These are phyloP conservation scores for Sebastes hubbsi DNA, from an alignment of 2,797 vertebrate species.

Conservation along the genomic window DNA sequence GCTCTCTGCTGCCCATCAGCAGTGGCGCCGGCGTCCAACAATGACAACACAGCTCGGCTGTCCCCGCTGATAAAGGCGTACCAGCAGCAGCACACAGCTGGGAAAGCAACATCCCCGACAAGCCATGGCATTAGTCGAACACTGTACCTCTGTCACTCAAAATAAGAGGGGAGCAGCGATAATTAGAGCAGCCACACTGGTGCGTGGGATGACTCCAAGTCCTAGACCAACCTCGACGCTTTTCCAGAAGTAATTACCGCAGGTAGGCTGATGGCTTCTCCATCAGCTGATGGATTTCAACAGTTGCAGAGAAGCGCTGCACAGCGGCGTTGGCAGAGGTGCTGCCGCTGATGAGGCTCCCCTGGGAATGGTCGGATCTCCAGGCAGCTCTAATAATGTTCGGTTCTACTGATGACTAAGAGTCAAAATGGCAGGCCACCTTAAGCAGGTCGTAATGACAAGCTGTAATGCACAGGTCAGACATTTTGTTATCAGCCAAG, in stretches of 20 bases:
- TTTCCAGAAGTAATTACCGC: slow-evolving; percentile 69
- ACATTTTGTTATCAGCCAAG: slow-evolving; percentile 65
- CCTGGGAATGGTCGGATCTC: slow-evolving; percentile 61
- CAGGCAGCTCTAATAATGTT: slow-evolving; percentile 75
- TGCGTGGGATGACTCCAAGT: slow-evolving; percentile 57
- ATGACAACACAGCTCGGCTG: slow-evolving; percentile 59
- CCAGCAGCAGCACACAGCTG: slow-evolving; percentile 24
- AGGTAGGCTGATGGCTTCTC: slow-evolving; percentile 61
- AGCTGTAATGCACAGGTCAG: slow-evolving; percentile 68
- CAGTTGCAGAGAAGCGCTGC: slow-evolving; percentile 42
- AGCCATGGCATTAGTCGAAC: slow-evolving; percentile 48
- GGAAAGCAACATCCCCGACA: slow-evolving; percentile 47
- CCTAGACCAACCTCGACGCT: slow-evolving; percentile 33
- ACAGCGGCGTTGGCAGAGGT: slow-evolving; percentile 51
- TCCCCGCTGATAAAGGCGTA: slow-evolving; percentile 66
- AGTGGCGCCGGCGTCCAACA: slow-evolving; percentile 37
- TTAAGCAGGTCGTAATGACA: slow-evolving; percentile 60
- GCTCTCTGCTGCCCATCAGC: slow-evolving; percentile 42
- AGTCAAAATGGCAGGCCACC: slow-evolving; percentile 52
- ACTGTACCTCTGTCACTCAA: slow-evolving; percentile 70
- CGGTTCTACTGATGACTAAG: slow-evolving; percentile 45
- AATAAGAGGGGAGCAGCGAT: slow-evolving; percentile 56
- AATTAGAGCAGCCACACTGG: slow-evolving; percentile 66
- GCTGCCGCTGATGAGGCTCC: slow-evolving; percentile 63
- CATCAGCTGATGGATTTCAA: slow-evolving; percentile 66